Percentiles rank a stretch among this genome's conserved stretches.
Evolutionary conservation across 2,888 invertebrate genomes (phyloP).

Genomic region (Meandrusa payeni): DNA sequence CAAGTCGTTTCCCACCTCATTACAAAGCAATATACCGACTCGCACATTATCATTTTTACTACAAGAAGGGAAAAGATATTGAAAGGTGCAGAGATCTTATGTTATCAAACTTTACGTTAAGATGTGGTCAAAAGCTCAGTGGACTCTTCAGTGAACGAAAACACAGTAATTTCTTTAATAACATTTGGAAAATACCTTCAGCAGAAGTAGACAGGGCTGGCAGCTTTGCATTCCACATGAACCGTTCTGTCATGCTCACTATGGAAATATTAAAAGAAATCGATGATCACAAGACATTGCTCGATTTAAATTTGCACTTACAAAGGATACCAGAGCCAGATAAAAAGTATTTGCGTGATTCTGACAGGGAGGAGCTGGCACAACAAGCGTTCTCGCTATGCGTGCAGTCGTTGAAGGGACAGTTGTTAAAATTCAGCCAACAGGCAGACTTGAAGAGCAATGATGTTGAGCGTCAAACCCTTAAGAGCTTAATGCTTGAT

Average conservation of each 20-base stretch:
- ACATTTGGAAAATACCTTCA: conserved; percentile 95
- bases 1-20: conserved; percentile 92
- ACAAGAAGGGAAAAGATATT: conserved; percentile 84
- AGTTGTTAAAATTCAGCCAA: conserved; percentile 77
- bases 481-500: conserved; percentile 76
- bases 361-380: conserved; percentile 90
- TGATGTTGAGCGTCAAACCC: conserved; percentile 68
- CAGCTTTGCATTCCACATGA: conserved; percentile 95
- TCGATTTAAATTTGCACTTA: conserved; percentile 90
- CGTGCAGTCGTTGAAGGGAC: conserved; percentile 84
- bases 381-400: conserved; percentile 89
- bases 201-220: conserved; percentile 96
- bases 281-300: conserved; percentile 89
- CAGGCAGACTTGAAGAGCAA: conserved; percentile 69
- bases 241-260: conserved; percentile 89
- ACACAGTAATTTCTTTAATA: conserved; percentile 93
- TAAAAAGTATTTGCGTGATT: conserved; percentile 93
- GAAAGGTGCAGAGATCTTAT: conserved; percentile 86
- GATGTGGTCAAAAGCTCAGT: conserved; percentile 83
- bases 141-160: conserved; percentile 94
- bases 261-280: conserved; percentile 90
- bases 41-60: conserved; percentile 90
- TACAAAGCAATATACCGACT: conserved; percentile 95
- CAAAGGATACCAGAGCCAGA: conserved; percentile 91
- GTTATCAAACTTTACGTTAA: conserved; percentile 84